phyloP scores from a whole-genome alignment of 2,888 invertebrate species.

The Lithophane semibrunnea region DNA sequence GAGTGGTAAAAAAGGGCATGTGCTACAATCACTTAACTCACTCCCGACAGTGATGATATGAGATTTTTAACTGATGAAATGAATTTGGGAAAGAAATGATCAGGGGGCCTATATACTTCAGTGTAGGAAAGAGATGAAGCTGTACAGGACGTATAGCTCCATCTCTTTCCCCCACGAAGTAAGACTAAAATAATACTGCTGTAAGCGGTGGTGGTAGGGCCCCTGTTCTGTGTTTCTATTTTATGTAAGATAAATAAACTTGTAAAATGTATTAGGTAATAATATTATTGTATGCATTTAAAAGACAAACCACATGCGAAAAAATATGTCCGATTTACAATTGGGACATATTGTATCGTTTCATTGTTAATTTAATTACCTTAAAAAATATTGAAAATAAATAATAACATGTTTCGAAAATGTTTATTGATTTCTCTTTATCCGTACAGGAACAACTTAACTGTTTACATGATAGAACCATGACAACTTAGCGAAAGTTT shows the following conservation, averaged over 20 bases:
- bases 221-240: background rate
- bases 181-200: too few relatives aligned
- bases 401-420: constrained; percentile 33
- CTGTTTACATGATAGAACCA: constrained; percentile 46
- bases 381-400: constrained; percentile 1
- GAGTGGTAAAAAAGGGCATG: background rate
- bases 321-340: background rate
- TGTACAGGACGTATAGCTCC: too few relatives aligned
- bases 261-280: background rate
- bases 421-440: constrained; percentile 58
- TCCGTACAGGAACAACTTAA: constrained; percentile 53
- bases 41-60: too few relatives aligned
- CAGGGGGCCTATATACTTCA: too few relatives aligned
- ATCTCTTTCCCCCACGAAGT: too few relatives aligned
- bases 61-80: background rate
- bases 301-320: background rate
- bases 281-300: background rate
- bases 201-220: too few relatives aligned
- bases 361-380: background rate
- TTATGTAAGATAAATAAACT: background rate
- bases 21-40: background rate
- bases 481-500: constrained; percentile 35
- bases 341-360: background rate
- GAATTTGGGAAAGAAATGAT: background rate
- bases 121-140: too few relatives aligned